A percentile compares a stretch with the other conserved stretches of the same genome.
These are phyloP conservation scores for Ormyrus labotus DNA, from an alignment of 2,888 invertebrate species.

Conservation along the genomic window DNA sequence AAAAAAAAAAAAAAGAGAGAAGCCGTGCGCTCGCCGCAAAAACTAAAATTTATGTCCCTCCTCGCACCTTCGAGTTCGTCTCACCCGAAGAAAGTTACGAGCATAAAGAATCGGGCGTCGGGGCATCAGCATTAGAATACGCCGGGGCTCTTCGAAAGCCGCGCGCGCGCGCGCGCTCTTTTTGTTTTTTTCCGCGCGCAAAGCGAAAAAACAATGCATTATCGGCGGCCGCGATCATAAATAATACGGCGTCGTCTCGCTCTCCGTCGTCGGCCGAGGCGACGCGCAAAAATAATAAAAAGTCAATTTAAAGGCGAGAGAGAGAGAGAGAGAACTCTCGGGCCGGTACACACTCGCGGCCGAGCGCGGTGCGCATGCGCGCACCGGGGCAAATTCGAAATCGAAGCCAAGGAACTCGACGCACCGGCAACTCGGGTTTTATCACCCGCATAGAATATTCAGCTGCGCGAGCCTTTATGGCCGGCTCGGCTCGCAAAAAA, in stretches of 20 bases:
- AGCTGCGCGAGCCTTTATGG: slow-evolving; percentile 1
- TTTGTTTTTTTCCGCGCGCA: too few species aligned
- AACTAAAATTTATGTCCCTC: too few species aligned
- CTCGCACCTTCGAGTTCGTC: too few species aligned
- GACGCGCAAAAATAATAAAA: slow-evolving; percentile 41
- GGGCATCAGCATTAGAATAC: too few species aligned
- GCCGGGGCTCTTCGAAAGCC: too few species aligned
- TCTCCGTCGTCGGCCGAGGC: too few species aligned
- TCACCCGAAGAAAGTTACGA: too few species aligned
- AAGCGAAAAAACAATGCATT: not conserved
- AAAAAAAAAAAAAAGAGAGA: too few species aligned
- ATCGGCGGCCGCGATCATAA: slow-evolving; percentile 19
- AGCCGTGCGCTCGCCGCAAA: too few species aligned
- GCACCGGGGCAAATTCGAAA: slow-evolving; percentile 5
- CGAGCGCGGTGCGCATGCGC: not conserved
- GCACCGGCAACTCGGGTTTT: slow-evolving; percentile 23
- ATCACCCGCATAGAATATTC: slow-evolving; percentile 51
- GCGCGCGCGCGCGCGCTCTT: too few species aligned
- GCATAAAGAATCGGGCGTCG: too few species aligned
- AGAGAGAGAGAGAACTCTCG: not conserved
- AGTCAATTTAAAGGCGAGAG: slow-evolving; percentile 48
- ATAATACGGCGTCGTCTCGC: slow-evolving; percentile 2
- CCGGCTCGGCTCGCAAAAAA: not conserved
- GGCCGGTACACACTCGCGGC: not conserved
- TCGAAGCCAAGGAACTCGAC: slow-evolving; percentile 43